Conservation (phyloP, 1,140 invertebrate species). For the Drosophila auraria region DNA sequence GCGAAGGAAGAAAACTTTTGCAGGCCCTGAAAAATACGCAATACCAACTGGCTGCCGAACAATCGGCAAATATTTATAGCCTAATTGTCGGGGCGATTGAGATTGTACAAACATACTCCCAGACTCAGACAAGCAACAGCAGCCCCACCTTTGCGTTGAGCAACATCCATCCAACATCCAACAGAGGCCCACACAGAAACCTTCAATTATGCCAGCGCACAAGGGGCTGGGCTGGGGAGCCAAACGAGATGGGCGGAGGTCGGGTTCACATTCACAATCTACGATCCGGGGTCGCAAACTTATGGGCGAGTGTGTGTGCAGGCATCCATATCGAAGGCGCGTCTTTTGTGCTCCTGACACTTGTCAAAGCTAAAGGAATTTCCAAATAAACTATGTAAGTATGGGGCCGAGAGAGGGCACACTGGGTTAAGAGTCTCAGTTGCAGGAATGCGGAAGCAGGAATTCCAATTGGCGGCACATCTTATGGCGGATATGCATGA, state of each 20-base stretch:
- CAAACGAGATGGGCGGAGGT: background rate
- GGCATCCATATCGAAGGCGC: conserved; percentile 51
- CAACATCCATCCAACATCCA: conserved; percentile 15
- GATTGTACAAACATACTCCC: conserved; percentile 44
- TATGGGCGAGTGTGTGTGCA: conserved; percentile 5
- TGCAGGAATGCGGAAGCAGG: background rate
- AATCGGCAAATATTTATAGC: conserved; percentile 76
- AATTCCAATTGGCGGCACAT: background rate
- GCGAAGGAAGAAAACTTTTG: conserved; percentile 51
- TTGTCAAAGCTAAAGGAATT: conserved; percentile 79
- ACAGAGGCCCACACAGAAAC: conserved; percentile 40
- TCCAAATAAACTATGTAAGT: conserved; percentile 67
- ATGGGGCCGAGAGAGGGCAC: conserved; percentile 32
- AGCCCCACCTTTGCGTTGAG: conserved; percentile 19
- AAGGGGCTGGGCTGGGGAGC: conserved; percentile 2
- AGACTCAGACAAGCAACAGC: background rate
- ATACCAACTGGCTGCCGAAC: conserved; percentile 19
- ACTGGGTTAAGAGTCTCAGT: conserved; percentile 16
- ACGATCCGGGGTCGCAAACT: conserved; percentile 44
- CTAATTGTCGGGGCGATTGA: conserved; percentile 66
- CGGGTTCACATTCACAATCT: conserved; percentile 39
- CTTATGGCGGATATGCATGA: background rate
- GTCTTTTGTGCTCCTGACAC: conserved; percentile 77
- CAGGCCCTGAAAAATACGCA: conserved; percentile 28
- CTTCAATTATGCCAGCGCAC: conserved; percentile 65